These are phyloP conservation scores for Strix uralensis DNA, from an alignment of 2,113 vertebrate species.

Conservation along the genomic window DNA sequence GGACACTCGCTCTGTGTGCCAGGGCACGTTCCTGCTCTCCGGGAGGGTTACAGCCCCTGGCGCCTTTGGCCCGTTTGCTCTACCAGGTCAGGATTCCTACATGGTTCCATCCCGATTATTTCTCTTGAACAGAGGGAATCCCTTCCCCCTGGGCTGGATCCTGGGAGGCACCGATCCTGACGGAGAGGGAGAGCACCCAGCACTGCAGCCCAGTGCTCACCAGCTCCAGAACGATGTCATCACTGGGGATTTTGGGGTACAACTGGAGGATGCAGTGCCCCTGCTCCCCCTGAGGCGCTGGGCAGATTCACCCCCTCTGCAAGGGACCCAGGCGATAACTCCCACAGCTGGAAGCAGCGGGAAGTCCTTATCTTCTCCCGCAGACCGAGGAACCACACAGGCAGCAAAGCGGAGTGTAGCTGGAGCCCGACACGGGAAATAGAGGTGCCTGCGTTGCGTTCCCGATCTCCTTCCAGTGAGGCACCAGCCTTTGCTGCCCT, in stretches of 20 bases:
- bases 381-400: background rate
- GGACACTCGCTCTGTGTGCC: fast-evolving
- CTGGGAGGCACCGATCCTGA: fast-evolving
- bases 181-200: too few species aligned
- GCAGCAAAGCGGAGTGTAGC: background rate
- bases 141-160: background rate
- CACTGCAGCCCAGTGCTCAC: fast-evolving
- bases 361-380: background rate
- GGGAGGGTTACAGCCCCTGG: fast-evolving
- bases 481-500: fast-evolving
- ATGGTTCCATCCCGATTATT: fast-evolving
- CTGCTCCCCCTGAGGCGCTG: background rate
- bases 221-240: fast-evolving
- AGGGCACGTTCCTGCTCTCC: fast-evolving
- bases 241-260: fast-evolving
- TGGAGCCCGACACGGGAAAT: fast-evolving
- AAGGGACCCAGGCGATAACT: fast-evolving
- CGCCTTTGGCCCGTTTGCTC: background rate
- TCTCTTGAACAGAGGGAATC: fast-evolving
- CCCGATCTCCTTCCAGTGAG: background rate
- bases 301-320: background rate
- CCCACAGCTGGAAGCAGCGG: background rate
- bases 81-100: fast-evolving
- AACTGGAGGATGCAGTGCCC: fast-evolving
- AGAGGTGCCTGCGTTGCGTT: fast-evolving